These are phyloP conservation scores for Dexiosoma caninum DNA, from an alignment of 2,888 invertebrate species.

Conservation along the genomic window DNA sequence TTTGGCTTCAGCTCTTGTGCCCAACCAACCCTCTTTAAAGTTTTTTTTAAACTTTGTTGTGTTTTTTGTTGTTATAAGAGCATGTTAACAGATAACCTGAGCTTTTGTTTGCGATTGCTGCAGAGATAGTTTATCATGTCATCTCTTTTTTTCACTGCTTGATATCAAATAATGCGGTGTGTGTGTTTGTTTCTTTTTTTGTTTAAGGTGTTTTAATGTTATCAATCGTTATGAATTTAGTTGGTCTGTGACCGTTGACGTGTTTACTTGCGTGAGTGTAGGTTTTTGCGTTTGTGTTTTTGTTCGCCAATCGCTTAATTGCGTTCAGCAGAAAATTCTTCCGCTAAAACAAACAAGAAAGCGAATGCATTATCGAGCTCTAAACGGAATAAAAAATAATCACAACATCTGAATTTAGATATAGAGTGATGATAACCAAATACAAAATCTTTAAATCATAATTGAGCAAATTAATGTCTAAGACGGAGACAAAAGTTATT, in stretches of 20 bases:
- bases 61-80: slow-evolving; percentile 38
- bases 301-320: slow-evolving; percentile 38
- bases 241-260: slow-evolving; percentile 78
- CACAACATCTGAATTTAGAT: slow-evolving; percentile 5
- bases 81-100: slow-evolving; percentile 52
- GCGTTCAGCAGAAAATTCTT: slow-evolving; percentile 44
- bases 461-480: slow-evolving; percentile 24
- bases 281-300: slow-evolving; percentile 65
- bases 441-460: slow-evolving; percentile 15
- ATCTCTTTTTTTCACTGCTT: slow-evolving; percentile 48
- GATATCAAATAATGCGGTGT: background rate
- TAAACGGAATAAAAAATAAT: slow-evolving; percentile 33
- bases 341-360: slow-evolving; percentile 36
- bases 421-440: slow-evolving; percentile 13
- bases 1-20: slow-evolving; percentile 3
- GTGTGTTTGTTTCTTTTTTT: slow-evolving; percentile 14
- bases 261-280: slow-evolving; percentile 61
- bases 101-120: slow-evolving; percentile 34
- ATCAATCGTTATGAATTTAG: slow-evolving; percentile 70
- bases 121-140: slow-evolving; percentile 41
- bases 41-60: slow-evolving; percentile 3
- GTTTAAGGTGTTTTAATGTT: slow-evolving; percentile 67
- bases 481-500: slow-evolving; percentile 8
- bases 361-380: slow-evolving; percentile 12
- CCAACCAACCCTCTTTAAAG: slow-evolving; percentile 39